Conservation (phyloP, 2,113 vertebrate species). For the Cynoglossus semilaevis region DNA sequence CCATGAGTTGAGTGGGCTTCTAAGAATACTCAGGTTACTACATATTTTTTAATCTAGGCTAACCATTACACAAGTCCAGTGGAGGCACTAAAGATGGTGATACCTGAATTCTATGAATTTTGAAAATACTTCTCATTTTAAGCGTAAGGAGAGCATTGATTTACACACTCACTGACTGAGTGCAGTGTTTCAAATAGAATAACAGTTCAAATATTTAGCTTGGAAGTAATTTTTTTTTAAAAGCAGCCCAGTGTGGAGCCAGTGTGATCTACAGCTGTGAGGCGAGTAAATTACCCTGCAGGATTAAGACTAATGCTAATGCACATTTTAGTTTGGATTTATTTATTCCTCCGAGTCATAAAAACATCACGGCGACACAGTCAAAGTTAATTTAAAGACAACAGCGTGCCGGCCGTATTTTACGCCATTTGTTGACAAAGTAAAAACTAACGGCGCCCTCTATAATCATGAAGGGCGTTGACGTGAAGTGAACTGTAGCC, state of each 20-base stretch:
- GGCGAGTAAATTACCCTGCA: not conserved
- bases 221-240: not conserved
- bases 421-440: constrained; percentile 10
- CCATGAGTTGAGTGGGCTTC: no score
- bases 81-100: no score
- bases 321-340: no score
- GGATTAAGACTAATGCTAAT: not conserved
- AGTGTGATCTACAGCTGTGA: not conserved
- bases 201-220: not conserved
- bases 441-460: constrained; percentile 32
- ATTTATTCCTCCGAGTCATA: constrained; percentile 1
- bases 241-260: not conserved
- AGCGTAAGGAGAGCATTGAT: not conserved
- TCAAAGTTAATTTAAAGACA: constrained; percentile 8
- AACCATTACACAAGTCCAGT: no score
- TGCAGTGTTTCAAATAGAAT: not conserved
- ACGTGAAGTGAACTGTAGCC: constrained; percentile 74
- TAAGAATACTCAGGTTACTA: no score
- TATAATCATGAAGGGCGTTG: constrained; percentile 59
- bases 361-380: constrained; percentile 4
- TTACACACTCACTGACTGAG: not conserved
- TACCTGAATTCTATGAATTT: no score
- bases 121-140: no score
- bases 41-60: no score
- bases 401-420: constrained; percentile 1